A percentile compares a stretch with the other conserved stretches of the same genome.
These are phyloP conservation scores for Leptinotarsa haldemani DNA, from an alignment of 2,888 invertebrate genomes.

Conservation along the genomic window DNA sequence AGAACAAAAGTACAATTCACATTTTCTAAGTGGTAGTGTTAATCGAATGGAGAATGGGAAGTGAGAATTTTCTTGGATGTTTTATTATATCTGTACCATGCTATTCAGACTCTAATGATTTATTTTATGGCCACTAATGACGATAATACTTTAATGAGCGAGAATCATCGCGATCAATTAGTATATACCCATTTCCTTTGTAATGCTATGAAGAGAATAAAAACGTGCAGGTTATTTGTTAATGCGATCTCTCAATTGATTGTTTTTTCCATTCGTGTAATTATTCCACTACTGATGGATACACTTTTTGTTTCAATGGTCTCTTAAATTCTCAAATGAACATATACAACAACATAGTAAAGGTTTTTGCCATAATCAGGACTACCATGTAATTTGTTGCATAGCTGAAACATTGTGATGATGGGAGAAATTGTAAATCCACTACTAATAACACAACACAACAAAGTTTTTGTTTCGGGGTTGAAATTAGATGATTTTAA, in stretches of 20 bases:
- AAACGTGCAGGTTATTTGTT: constrained; percentile 20
- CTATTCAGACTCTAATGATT: constrained; percentile 17
- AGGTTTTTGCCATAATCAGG: too few relatives aligned
- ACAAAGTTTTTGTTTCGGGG: too few relatives aligned
- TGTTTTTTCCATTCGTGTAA: background rate
- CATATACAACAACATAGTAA: background rate
- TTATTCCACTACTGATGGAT: background rate
- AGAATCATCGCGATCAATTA: constrained; percentile 26
- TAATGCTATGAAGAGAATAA: constrained; percentile 6
- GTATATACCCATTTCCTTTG: constrained; percentile 22
- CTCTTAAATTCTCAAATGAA: background rate
- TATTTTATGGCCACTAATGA: constrained; percentile 46
- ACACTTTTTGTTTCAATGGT: background rate
- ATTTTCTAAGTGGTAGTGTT: constrained; percentile 33
- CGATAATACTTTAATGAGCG: constrained; percentile 42
- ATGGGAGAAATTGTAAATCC: background rate
- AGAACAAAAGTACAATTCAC: constrained; percentile 33
- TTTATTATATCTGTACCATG: constrained; percentile 29
- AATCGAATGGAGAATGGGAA: constrained; percentile 33
- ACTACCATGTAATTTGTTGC: too few relatives aligned
- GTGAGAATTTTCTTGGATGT: constrained; percentile 32
- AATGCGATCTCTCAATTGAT: constrained; percentile 5
- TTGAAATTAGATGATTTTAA: too few relatives aligned
- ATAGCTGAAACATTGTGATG: background rate
- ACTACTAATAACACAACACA: too few relatives aligned